A percentile compares a stretch with the other conserved stretches of the same genome.
These are phyloP conservation scores for Cydia pomonella DNA, from an alignment of 1,140 invertebrate species.

Conservation along the genomic window DNA sequence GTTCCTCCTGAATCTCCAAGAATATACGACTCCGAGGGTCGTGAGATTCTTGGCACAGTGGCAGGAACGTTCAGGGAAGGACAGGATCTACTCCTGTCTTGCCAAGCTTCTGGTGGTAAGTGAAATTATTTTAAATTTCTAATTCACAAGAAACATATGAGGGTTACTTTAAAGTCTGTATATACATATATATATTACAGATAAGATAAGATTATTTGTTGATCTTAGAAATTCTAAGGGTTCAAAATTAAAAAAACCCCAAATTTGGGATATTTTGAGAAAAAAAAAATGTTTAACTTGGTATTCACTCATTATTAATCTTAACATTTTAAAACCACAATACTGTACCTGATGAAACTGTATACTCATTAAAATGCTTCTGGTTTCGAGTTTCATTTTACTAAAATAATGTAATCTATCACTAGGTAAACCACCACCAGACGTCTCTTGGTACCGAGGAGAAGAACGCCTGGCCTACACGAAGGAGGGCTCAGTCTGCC, in stretches of 20 bases:
- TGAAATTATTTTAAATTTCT: slow-evolving; percentile 40
- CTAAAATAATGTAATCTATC: neutral
- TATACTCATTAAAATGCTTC: no score
- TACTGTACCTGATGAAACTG: no score
- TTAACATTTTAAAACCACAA: no score
- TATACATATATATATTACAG: no score
- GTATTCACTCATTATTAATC: no score
- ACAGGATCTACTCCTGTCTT: slow-evolving; percentile 88
- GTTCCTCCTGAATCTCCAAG: slow-evolving; percentile 88
- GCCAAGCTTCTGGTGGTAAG: slow-evolving; percentile 92
- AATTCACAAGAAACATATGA: slow-evolving; percentile 35
- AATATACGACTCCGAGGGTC: slow-evolving; percentile 90
- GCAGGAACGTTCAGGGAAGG: slow-evolving; percentile 92
- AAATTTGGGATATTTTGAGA: no score
- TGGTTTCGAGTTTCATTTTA: no score
- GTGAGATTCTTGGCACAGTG: slow-evolving; percentile 84
- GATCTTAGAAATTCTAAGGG: no score
- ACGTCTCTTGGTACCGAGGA: slow-evolving; percentile 69
- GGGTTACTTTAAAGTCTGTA: no score
- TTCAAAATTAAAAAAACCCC: no score
- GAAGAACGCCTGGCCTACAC: slow-evolving; percentile 63
- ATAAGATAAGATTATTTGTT: no score
- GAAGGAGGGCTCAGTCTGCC: slow-evolving; percentile 62
- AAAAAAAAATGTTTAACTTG: no score
- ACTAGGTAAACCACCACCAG: slow-evolving; percentile 66